These are phyloP conservation scores for Hipparchia sbordonii DNA, from an alignment of 2,888 invertebrate genomes.

Conservation along the genomic window DNA sequence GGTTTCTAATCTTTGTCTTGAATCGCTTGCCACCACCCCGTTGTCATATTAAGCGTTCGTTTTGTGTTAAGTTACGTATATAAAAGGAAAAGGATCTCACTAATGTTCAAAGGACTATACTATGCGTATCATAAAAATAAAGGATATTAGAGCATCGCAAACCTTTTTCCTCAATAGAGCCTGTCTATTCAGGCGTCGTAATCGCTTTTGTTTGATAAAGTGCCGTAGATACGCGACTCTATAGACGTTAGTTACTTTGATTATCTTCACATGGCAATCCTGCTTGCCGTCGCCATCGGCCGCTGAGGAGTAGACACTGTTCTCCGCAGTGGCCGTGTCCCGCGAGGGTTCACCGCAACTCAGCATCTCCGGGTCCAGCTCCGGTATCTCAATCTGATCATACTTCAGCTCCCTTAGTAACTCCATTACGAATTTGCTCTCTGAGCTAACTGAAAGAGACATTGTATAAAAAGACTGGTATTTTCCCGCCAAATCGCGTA, in stretches of 20 bases:
- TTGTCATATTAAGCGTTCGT: too few species aligned
- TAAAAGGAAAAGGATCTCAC: neutral
- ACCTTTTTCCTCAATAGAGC: conserved; percentile 71
- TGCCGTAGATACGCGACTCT: conserved; percentile 71
- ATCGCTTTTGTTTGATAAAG: conserved; percentile 69
- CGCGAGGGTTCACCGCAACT: conserved; percentile 50
- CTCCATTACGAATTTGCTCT: conserved; percentile 58
- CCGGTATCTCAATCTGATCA: conserved; percentile 49
- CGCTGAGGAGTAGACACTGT: conserved; percentile 60
- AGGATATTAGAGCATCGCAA: conserved; percentile 6
- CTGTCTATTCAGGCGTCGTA: conserved; percentile 63
- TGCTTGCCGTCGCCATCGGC: conserved; percentile 57
- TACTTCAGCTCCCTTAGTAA: conserved; percentile 61
- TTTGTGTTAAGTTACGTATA: neutral
- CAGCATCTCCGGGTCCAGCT: conserved; percentile 49
- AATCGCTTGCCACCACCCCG: too few species aligned
- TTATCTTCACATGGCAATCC: conserved; percentile 68
- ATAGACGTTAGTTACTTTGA: conserved; percentile 74
- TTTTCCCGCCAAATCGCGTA: too few species aligned
- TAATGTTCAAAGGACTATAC: neutral
- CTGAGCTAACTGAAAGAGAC: conserved; percentile 60
- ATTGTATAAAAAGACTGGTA: conserved; percentile 20
- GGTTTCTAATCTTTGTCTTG: too few species aligned
- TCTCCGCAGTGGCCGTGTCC: conserved; percentile 47
- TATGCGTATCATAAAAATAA: neutral